Conservation (phyloP, 2,888 invertebrate genomes). For the Seladonia tumulorum region DNA sequence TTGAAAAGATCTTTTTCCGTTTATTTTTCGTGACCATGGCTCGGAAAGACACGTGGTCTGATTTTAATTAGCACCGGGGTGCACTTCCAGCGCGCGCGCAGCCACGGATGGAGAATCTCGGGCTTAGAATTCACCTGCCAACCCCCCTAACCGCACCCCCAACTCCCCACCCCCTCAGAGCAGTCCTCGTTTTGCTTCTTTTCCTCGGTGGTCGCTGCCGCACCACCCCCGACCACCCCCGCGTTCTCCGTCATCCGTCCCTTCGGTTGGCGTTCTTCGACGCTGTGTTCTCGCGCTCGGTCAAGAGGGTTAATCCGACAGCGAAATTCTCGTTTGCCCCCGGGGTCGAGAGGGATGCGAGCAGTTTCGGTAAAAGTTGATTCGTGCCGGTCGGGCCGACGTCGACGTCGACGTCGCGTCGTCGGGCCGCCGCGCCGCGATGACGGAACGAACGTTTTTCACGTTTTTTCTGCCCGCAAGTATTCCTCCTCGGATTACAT, state of each 20-base stretch:
- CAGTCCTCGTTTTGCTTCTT: constrained; percentile 53
- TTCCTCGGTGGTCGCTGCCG: constrained; percentile 46
- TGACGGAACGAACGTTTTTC: background rate
- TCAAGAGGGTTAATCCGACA: constrained; percentile 68
- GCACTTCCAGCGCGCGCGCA: constrained; percentile 64
- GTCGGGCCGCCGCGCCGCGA: background rate
- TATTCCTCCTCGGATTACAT: background rate
- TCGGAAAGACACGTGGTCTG: constrained; percentile 81
- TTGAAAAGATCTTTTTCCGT: constrained; percentile 81
- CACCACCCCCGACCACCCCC: background rate
- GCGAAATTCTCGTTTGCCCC: constrained; percentile 52
- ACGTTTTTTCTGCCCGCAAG: background rate
- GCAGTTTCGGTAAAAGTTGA: constrained; percentile 45
- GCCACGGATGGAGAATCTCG: constrained; percentile 72
- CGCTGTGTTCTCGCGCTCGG: constrained; percentile 62
- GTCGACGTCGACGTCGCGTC: background rate
- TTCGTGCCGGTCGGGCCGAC: constrained; percentile 8
- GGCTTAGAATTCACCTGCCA: constrained; percentile 73
- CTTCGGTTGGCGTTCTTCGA: constrained; percentile 48
- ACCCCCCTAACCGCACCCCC: background rate
- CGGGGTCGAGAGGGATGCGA: constrained; percentile 28
- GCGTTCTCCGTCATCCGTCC: constrained; percentile 2
- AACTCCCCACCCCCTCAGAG: background rate
- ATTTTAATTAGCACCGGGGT: constrained; percentile 79
- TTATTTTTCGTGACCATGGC: constrained; percentile 79